These are phyloP conservation scores for Oscheius sp. DNA, from an alignment of 1,140 invertebrate genomes.

Conservation along the genomic window DNA sequence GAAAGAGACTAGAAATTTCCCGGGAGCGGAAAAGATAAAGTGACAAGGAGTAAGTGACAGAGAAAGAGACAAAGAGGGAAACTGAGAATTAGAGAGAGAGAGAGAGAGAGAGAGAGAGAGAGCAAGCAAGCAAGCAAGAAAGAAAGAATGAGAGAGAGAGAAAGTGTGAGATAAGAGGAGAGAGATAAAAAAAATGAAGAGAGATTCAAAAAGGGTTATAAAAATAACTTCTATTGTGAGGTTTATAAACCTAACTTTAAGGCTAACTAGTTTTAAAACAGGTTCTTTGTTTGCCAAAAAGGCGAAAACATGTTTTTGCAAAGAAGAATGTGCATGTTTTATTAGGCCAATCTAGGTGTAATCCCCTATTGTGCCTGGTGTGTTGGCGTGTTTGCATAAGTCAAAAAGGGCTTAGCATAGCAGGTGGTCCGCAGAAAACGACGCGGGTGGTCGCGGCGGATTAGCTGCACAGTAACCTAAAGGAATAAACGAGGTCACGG, in stretches of 20 bases:
- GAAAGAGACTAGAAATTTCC: too few relatives aligned
- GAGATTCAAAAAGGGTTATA: not conserved
- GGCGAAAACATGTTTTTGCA: not conserved
- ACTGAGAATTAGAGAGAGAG: not conserved
- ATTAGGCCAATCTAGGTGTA: not conserved
- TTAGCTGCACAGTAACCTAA: not conserved
- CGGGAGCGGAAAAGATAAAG: too few relatives aligned
- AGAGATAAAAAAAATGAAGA: not conserved
- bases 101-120: not conserved
- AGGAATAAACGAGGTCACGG: not conserved
- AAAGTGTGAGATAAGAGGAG: not conserved
- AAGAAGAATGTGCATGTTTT: not conserved
- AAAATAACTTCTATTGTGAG: too few relatives aligned
- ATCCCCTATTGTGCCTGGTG: not conserved
- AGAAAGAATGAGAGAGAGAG: not conserved
- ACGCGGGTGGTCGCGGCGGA: not conserved
- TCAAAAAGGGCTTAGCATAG: not conserved
- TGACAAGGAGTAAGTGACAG: too few relatives aligned
- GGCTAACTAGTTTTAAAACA: too few relatives aligned
- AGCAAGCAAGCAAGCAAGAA: not conserved
- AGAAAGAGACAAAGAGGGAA: not conserved
- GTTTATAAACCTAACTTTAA: too few relatives aligned
- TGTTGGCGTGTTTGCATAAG: not conserved
- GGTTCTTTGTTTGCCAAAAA: too few relatives aligned
- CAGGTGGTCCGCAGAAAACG: not conserved